Percentiles rank a stretch among this genome's conserved stretches.
phyloP scores from a whole-genome alignment of 2,888 invertebrate genomes.

The Glaucopsyche alexis region DNA sequence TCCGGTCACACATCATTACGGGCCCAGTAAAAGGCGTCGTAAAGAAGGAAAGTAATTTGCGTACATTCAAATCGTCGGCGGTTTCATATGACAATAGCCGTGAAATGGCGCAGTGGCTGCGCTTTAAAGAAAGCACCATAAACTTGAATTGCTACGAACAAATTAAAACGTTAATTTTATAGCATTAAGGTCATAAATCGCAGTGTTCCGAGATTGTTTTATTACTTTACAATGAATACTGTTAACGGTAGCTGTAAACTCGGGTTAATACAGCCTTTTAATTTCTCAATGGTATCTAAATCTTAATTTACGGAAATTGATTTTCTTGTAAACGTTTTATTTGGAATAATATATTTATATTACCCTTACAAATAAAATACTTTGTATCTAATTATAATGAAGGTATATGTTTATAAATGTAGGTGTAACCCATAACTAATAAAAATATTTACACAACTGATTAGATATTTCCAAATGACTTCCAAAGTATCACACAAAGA shows the following conservation, averaged over 20 bases:
- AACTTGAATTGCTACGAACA: conserved; percentile 64
- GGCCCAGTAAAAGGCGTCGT: conserved; percentile 54
- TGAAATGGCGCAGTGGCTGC: conserved; percentile 67
- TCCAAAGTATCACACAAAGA: no score
- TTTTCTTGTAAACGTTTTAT: conserved; percentile 37
- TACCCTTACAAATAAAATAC: background rate
- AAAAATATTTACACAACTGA: no score
- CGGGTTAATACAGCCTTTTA: conserved; percentile 39
- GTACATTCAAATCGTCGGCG: conserved; percentile 52
- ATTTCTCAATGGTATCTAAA: conserved; percentile 39
- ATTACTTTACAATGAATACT: conserved; percentile 60
- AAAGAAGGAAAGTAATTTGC: conserved; percentile 73
- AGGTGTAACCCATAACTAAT: no score
- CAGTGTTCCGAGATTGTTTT: conserved; percentile 60
- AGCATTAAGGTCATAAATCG: conserved; percentile 68
- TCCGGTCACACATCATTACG: conserved; percentile 29
- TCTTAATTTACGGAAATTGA: conserved; percentile 41
- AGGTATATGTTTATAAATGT: background rate
- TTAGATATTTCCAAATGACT: no score
- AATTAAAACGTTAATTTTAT: conserved; percentile 75
- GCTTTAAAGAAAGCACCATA: conserved; percentile 59
- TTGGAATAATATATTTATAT: background rate
- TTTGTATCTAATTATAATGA: background rate
- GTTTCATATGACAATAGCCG: conserved; percentile 61
- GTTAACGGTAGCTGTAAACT: conserved; percentile 62